Evolutionary conservation across 1,140 invertebrate species (phyloP), one percentile per base, ranked within the genome.

Genomic region (Potamilus streckersoni): DNA sequence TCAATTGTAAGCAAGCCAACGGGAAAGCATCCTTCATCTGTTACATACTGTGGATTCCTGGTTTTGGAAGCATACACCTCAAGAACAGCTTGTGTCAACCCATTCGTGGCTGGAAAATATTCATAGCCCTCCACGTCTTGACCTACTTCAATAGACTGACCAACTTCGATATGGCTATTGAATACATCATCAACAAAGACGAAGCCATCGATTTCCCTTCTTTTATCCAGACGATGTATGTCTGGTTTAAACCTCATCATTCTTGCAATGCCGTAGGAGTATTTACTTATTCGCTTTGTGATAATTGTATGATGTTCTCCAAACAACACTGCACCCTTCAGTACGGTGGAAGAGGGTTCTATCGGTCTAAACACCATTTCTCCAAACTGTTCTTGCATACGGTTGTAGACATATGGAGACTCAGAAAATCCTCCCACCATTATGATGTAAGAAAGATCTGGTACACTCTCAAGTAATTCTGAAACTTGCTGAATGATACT

Each of bases 121-220:
- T 79, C 78, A 59, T 79, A 65, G 2, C 38, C 69, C 23, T 75
- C 63, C 8, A 74, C 65, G 57, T 73, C 73, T 63, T 79, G 27
- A 59, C 67, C 76, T 15, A 79, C 19, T 58, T 66, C 73, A 17
- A 76, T 71, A 61, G 69, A 62, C 5, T 74, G 63, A 59, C 80
- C 78, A 59, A 78, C 76, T 60, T 73, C 73, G 20, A 82, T 71
- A 65, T 76, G 74, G 31, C 63, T 76, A 63, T 71, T 64, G 38
- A 76, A 76, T 3, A 61, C 61, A 31, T 71, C 68, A 65, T 76
- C 74, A 60, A 61, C 64, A 57, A 62, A 75, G 16, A 17, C 64
- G 15, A 56, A 60, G 2, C 60, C 49, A 27, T 27, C 67, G 8
- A 63, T 59, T 13, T 15, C 55, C 15, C 58, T 56, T 38, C 31